A percentile compares a stretch with the other conserved stretches of the same genome.
These are phyloP conservation scores for Homarus americanus DNA, from an alignment of 1,140 invertebrate species.

Conservation along the genomic window DNA sequence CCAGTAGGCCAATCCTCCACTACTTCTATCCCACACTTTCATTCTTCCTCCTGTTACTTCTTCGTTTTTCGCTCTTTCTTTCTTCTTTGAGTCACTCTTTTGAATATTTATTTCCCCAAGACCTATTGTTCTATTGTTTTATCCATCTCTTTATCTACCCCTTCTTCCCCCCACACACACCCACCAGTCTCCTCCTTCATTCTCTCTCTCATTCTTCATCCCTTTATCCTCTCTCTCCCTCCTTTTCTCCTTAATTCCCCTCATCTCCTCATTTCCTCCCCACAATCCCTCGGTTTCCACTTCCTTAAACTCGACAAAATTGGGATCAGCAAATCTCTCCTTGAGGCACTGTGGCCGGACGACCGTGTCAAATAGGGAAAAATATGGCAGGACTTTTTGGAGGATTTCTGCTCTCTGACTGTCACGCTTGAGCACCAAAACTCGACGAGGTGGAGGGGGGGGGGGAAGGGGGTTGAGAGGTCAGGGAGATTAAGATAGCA, in stretches of 20 bases:
- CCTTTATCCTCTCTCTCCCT: neutral
- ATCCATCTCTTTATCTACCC: no score
- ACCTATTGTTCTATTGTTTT: no score
- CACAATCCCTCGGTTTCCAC: neutral
- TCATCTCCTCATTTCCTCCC: neutral
- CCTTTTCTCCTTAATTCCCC: neutral
- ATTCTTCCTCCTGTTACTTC: no score
- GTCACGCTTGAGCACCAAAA: neutral
- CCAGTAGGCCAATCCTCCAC: no score
- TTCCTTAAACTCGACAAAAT: slow-evolving; percentile 17
- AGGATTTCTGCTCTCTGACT: slow-evolving; percentile 25
- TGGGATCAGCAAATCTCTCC: slow-evolving; percentile 38
- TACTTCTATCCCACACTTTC: no score
- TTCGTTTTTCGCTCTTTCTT: no score
- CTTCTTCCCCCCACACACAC: neutral
- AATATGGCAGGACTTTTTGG: slow-evolving; percentile 23
- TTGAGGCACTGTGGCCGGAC: slow-evolving; percentile 5
- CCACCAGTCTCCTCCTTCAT: neutral
- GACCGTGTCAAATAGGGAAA: slow-evolving; percentile 45
- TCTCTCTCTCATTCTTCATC: slow-evolving; percentile 15
- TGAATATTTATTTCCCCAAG: no score
- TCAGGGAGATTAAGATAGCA: neutral
- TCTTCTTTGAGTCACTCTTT: no score
- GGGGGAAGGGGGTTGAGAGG: neutral
- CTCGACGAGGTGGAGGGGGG: neutral